Percentiles rank a stretch among this genome's conserved stretches.
Evolutionary conservation across 1,140 invertebrate genomes (phyloP).

Genomic region (Scaptomyza pallida): DNA sequence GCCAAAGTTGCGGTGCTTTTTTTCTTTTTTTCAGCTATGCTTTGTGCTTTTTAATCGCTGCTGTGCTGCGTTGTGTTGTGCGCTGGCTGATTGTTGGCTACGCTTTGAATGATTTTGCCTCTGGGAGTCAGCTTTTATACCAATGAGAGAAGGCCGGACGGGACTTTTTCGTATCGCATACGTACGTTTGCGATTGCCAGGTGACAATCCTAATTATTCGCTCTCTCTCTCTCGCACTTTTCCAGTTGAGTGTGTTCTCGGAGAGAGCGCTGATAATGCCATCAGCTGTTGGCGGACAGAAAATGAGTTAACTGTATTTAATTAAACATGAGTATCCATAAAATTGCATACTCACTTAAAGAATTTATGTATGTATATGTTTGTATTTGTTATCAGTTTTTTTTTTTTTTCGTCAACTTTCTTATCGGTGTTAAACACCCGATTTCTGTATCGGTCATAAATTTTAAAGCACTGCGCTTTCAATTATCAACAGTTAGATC

Average conservation of each 20-base stretch:
- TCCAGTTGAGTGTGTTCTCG: constrained; percentile 24
- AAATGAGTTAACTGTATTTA: constrained; percentile 16
- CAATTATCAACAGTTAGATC: constrained; percentile 11
- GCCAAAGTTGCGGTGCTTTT: constrained; percentile 7
- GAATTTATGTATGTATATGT: background rate
- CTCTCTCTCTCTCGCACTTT: background rate
- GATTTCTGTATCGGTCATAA: constrained; percentile 45
- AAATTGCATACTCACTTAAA: constrained; percentile 1
- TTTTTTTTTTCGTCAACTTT: constrained; percentile 35
- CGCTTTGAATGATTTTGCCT: constrained; percentile 55
- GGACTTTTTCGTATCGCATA: constrained; percentile 55
- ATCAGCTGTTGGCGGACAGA: constrained; percentile 30
- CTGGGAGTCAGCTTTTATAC: constrained; percentile 59
- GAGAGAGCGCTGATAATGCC: constrained; percentile 46
- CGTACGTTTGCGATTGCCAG: constrained; percentile 7
- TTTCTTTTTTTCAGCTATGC: background rate
- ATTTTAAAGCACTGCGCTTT: constrained; percentile 9
- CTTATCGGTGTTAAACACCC: constrained; percentile 49
- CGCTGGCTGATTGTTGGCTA: constrained; percentile 35
- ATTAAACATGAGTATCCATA: constrained; percentile 9
- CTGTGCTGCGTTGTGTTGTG: constrained; percentile 26
- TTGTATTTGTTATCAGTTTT: constrained; percentile 35
- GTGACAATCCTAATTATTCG: constrained; percentile 12
- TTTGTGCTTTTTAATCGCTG: constrained; percentile 4
- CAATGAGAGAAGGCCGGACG: constrained; percentile 28